Conservation (phyloP, 2,113 vertebrate species). For the Pterocles orientalis region DNA sequence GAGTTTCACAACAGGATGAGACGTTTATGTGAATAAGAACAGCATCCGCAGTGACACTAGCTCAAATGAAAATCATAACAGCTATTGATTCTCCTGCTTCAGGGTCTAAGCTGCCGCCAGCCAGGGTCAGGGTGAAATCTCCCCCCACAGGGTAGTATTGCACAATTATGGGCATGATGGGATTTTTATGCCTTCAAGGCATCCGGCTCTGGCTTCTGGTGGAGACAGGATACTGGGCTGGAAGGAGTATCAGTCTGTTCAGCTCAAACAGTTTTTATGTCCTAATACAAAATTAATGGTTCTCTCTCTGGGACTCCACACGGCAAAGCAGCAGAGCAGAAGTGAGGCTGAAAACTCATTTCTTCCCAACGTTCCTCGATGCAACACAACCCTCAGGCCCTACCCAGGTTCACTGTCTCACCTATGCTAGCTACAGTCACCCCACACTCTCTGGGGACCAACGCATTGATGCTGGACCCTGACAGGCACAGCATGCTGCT, state of each 20-base stretch:
- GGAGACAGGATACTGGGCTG: constrained; percentile 30
- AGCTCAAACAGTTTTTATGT: constrained; percentile 58
- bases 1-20: neutral
- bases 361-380: neutral
- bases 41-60: neutral
- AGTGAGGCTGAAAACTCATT: neutral
- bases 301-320: neutral
- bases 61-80: constrained; percentile 13
- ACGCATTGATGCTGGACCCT: rapidly evolving
- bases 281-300: constrained; percentile 65
- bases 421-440: neutral
- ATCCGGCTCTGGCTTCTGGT: neutral
- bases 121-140: constrained; percentile 31
- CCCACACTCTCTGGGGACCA: neutral
- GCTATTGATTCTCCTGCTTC: constrained; percentile 36
- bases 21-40: neutral
- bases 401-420: neutral
- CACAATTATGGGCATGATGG: constrained; percentile 45
- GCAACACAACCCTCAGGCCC: neutral
- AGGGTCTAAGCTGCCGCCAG: constrained; percentile 6
- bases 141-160: neutral
- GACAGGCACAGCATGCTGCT: neutral
- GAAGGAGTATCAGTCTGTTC: neutral
- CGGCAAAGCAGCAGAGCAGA: neutral
- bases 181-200: constrained; percentile 56